Evolutionary conservation across 23 tunicate genomes (phyloP).

Genomic region (Clavelina lepadiformis): DNA sequence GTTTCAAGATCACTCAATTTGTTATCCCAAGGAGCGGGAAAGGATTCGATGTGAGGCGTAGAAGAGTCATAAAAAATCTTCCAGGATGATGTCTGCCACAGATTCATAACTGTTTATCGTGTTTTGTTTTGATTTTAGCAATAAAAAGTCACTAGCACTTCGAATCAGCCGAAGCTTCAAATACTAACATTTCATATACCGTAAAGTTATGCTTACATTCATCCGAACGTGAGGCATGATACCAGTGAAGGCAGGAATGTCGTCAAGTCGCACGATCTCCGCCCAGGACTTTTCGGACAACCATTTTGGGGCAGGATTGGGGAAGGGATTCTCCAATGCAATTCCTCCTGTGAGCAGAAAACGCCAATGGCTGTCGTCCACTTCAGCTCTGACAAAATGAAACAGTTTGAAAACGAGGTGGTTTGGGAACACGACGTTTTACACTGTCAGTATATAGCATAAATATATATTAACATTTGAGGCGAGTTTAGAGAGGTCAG

Average conservation of each 20-base stretch:
- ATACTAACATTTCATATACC: background rate
- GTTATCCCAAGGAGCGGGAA: conserved; percentile 67
- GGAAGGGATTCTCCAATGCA: conserved; percentile 76
- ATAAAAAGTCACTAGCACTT: background rate
- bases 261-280: conserved; percentile 74
- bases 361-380: conserved; percentile 63
- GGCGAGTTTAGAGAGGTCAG: too few relatives aligned
- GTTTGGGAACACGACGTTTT: too few relatives aligned
- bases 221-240: conserved; percentile 56
- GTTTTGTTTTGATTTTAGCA: background rate
- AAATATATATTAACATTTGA: too few relatives aligned
- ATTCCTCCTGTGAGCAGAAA: conserved; percentile 85
- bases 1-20: conserved; percentile 40
- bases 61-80: conserved; percentile 59
- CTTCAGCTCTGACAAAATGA: conserved; percentile 46
- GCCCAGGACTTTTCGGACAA: conserved; percentile 88
- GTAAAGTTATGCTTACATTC: conserved; percentile 24
- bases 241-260: conserved; percentile 51
- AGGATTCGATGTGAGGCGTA: conserved; percentile 36
- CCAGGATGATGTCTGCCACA: conserved; percentile 48
- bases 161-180: background rate
- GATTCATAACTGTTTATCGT: background rate
- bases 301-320: conserved; percentile 81
- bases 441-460: too few relatives aligned
- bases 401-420: too few relatives aligned